Base-by-base conservation (phyloP, 2,113 vertebrate genomes). In the Cavia porcellus region DNA sequence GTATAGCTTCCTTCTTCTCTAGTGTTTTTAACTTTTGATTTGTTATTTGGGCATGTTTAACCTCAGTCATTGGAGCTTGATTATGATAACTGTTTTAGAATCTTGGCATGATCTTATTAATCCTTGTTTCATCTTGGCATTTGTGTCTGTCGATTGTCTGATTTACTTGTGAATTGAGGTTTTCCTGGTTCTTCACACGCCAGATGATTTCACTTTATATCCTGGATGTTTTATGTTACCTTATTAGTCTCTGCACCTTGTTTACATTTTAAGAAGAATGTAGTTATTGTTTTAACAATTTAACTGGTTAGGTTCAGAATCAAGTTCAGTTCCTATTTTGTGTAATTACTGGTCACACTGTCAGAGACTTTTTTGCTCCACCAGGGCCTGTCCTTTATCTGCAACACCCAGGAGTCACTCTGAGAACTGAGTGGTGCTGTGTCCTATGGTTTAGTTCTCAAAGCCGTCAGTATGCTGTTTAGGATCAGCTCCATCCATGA, bases 1-100 rank as follows among this genome's bases (percentile, higher is more conserved):
- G 25, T 94, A 59, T 89, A 22, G 92, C 92, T 62, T 77, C 20
- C 89, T 91, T 82, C 47, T 91, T 91, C 59, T 12, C 47, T 94
- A 13, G 38, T 59, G 7, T 87, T 83, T 93, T 42, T 86, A 4
- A 74, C 45, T 86, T 92, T 47, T 32, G n/a, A 50, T 89, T 87
- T 83, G 14, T 57, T 86, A 7, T 17, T 14, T 72, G 20, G 30
- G 74, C 59, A 24, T 75, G 1, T 75, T 94, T 91, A 50, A 38
- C n/a, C 47, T 72, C 62, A 50, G 10, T 61, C 86, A 24, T 87
- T 30, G 0, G 50, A 68, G 28, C 35, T 57, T 89, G 52, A 1
- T 84, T 94, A 50, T 45, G 77, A 88, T 45, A 62, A 47, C 14
- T 42, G 25, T 42, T 87, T 62, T 72, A 70, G 79, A 86, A 91